Evolutionary conservation across 2,888 invertebrate species (phyloP).

Genomic region (Xanthorhoe designata): DNA sequence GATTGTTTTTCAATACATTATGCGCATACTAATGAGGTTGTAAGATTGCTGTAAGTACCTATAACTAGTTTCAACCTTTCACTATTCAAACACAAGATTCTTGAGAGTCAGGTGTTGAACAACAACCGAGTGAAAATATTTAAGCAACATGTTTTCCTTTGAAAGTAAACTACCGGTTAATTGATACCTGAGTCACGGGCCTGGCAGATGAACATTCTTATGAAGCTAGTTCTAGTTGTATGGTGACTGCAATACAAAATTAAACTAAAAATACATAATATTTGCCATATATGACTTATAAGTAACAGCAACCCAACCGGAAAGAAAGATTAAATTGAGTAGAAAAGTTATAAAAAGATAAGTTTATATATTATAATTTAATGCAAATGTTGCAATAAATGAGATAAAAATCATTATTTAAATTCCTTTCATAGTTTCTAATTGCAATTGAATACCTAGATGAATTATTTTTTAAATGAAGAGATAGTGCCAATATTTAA

Average conservation of each 20-base stretch:
- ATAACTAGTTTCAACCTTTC: constrained; percentile 14
- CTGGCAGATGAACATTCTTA: not conserved
- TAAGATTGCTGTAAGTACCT: constrained; percentile 6
- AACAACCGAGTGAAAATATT: constrained; percentile 3
- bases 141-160: not conserved
- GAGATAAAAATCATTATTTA: constrained; percentile 11
- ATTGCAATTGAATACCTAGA: not conserved
- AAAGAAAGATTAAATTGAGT: constrained; percentile 4
- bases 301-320: not conserved
- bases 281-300: not conserved
- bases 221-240: not conserved
- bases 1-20: constrained; percentile 27
- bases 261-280: not conserved
- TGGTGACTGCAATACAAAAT: not conserved
- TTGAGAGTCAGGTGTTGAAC: constrained; percentile 4
- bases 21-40: constrained; percentile 17
- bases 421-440: constrained; percentile 19
- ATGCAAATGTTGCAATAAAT: constrained; percentile 14
- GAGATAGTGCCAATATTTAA: not conserved
- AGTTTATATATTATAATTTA: no score
- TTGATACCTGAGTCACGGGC: not conserved
- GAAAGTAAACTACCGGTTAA: not conserved
- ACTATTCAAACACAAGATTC: constrained; percentile 18
- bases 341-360: not conserved
- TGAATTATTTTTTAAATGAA: not conserved